Base-by-base conservation (phyloP, 64 coral and sea anemone species). In the Dendrophyllia cribrosa region DNA sequence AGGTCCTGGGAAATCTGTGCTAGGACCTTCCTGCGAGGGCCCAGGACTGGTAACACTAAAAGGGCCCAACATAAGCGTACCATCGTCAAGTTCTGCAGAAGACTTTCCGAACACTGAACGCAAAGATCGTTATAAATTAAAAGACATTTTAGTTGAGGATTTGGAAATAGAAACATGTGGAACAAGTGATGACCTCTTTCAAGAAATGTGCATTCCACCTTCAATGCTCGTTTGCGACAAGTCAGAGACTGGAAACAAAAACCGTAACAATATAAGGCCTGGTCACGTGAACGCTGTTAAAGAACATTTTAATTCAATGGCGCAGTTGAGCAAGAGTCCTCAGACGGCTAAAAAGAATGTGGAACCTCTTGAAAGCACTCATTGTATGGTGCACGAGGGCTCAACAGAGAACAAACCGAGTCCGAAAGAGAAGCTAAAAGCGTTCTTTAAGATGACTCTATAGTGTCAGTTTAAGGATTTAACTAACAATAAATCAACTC, bases 91-190 rank as follows among this genome's bases (percentile, higher is more conserved):
- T 70, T 22, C n/a, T 13, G 67, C 2, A 11, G 67, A 70, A 5
- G 23, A 43, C 24, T 11, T 43, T 44, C 22, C 77, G 12, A 16
- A 80, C 17, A 44, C 6, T 13, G 77, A 80, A 60, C 55, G 77
- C 10, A 59, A 59, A 43, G 77, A 59, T 2, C 58, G 14, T 44
- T 80, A 80, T 55, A 44, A 17, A 12, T 60, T 80, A 14, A 62
- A n/a, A 25, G 77, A 80, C 58, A 61, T 80, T 58, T 80, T 80
- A 43, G 77, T 80, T 0, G 55, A 80, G 15, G 77, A 80, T 22
- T 34, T 80, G 24, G 77, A 80, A 10, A 80, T 80, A 44, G 77
- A 58, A 61, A 43, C 21, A n/a, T 17, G 8, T 6, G 55, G 56
- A 62, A 59, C 20, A 4, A 17, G 24, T 52, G 75, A 78, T 21